phyloP scores from a whole-genome alignment of 2,113 vertebrate genomes.

The Cacatua alba region DNA sequence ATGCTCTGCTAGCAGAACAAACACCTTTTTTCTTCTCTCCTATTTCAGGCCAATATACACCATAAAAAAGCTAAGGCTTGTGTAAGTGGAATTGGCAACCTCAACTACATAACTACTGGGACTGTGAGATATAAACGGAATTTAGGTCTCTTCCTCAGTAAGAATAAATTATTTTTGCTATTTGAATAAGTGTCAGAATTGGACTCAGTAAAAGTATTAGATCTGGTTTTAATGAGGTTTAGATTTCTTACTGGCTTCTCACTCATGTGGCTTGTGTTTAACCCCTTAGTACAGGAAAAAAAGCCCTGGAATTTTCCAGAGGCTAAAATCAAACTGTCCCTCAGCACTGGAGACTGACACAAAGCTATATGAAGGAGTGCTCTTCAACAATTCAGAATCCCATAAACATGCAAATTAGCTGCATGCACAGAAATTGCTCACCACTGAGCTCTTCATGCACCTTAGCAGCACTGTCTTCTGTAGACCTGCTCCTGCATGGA shows the following conservation, averaged over 20 bases:
- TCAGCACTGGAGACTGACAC: not conserved
- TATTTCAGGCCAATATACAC: not conserved
- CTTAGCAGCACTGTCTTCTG: not conserved
- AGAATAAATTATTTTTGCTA: constrained; percentile 36
- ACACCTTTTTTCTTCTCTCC: not conserved
- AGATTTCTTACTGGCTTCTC: not conserved
- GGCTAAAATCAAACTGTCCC: not conserved
- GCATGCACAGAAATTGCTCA: not conserved
- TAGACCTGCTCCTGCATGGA: not conserved
- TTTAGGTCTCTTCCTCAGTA: constrained; percentile 17
- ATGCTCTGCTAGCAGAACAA: not conserved
- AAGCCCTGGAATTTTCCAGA: constrained; percentile 31
- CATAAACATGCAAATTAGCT: constrained; percentile 37
- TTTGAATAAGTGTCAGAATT: constrained; percentile 21
- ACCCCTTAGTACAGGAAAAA: not conserved
- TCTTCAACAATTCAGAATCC: constrained; percentile 12
- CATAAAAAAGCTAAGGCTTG: not conserved
- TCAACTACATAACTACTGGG: not conserved
- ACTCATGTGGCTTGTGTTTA: not conserved
- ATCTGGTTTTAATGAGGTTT: constrained; percentile 10
- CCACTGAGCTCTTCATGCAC: not conserved
- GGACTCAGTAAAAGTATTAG: not conserved
- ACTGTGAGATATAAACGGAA: not conserved
- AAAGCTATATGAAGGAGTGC: not conserved
- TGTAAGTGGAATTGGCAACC: not conserved